phyloP scores from a whole-genome alignment of 2,113 vertebrate species.

The Eurypyga helias region DNA sequence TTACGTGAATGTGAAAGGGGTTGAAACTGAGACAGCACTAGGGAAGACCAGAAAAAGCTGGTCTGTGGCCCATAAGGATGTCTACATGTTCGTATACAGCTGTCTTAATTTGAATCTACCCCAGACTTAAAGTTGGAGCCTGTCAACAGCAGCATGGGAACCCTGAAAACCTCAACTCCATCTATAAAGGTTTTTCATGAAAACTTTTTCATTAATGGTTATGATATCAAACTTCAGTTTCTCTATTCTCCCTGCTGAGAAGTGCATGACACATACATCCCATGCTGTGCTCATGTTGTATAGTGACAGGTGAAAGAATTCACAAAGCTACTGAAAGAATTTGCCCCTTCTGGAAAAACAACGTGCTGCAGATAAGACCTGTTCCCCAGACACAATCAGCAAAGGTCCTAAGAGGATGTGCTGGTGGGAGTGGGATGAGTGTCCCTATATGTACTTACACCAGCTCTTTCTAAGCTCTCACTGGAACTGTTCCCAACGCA shows the following conservation, averaged over 20 bases:
- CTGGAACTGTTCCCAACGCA: background rate
- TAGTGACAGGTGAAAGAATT: background rate
- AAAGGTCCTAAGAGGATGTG: background rate
- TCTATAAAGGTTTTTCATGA: background rate
- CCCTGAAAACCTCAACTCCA: fast-evolving
- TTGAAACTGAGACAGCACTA: background rate
- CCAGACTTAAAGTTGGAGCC: fast-evolving
- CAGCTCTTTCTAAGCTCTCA: background rate
- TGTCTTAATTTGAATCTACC: background rate
- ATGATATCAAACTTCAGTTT: background rate
- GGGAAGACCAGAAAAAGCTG: background rate
- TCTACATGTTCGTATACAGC: background rate
- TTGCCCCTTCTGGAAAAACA: background rate
- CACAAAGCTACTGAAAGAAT: background rate
- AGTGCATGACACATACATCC: fast-evolving
- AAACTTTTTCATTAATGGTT: background rate
- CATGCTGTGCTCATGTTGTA: background rate
- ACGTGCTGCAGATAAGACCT: background rate
- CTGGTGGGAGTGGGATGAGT: background rate
- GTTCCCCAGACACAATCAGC: background rate
- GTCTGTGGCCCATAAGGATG: fast-evolving
- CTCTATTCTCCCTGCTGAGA: background rate
- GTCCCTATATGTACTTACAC: too few species aligned
- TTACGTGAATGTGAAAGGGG: too few species aligned
- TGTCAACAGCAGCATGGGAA: background rate